A percentile compares a stretch with the other conserved stretches of the same genome.
Evolutionary conservation across 2,797 vertebrate species (phyloP).

Genomic region (Manis crassicaudata): DNA sequence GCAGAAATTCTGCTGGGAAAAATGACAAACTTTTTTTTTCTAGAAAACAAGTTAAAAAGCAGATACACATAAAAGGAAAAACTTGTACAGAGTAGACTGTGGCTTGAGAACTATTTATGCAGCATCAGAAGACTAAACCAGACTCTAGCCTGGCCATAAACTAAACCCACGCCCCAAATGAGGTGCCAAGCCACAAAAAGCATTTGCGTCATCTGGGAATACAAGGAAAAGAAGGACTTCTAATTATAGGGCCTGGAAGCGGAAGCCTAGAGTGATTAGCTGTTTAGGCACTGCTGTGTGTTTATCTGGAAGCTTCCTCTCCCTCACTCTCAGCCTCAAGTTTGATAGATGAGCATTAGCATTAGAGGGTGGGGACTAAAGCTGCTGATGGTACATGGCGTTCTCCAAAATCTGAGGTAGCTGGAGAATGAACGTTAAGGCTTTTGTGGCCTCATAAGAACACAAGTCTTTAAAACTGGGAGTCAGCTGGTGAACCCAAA

Average conservation of each 20-base stretch:
- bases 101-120: constrained; percentile 95
- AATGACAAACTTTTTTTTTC: constrained; percentile 77
- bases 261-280: constrained; percentile 97
- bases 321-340: constrained; percentile 85
- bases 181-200: constrained; percentile 99
- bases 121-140: constrained; percentile 97
- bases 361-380: constrained; percentile 85
- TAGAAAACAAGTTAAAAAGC: constrained; percentile 82
- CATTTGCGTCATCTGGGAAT: constrained; percentile 99
- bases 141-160: constrained; percentile 94
- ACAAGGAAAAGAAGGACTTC: constrained; percentile 97
- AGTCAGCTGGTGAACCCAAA: constrained; percentile 95
- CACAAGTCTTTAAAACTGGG: constrained; percentile 92
- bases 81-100: constrained; percentile 90
- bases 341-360: constrained; percentile 92
- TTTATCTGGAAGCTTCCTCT: constrained; percentile 98
- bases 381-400: constrained; percentile 90
- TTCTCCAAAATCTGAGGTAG: constrained; percentile 88
- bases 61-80: constrained; percentile 88
- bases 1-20: constrained; percentile 78
- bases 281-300: constrained; percentile 97
- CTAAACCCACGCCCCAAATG: constrained; percentile 97
- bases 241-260: constrained; percentile 99
- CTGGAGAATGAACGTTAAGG: constrained; percentile 86
- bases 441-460: constrained; percentile 95